Base-by-base conservation (phyloP, 2,888 invertebrate species). In the Heterodera filipjevi region DNA sequence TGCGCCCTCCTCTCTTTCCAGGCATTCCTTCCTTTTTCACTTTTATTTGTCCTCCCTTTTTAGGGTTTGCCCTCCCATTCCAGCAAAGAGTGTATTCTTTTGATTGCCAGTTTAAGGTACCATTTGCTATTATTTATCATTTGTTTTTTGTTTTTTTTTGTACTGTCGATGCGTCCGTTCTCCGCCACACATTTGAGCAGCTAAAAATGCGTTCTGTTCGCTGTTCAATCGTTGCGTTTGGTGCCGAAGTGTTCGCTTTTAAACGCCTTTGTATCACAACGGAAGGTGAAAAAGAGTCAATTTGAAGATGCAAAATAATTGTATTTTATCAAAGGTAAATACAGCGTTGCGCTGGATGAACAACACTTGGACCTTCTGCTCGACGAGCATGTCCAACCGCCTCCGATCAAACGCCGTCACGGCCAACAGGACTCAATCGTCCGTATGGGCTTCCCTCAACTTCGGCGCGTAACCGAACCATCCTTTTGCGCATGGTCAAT, bases 241-340 rank as follows among this genome's bases (percentile, higher is more conserved):
- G 96, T 6, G 98, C 98, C 2, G 98, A 99, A 91, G 93, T 99
- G 16, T 93, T 94, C 84, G 93, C 98, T 46, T 96, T 95, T 89
- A 93, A 94, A 86, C 93, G 93, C 87, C 90, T 99, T 81, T 94
- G 95, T 77, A 93, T 93, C 86, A 93, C 93, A 84, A 99, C 98
- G 0, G 93, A 93, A 82, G 91, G 92, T 90, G 79, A 76, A 14
- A 27, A 44, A 39, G 16, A 39, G 22, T 66, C 27, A 33, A 73
- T 59, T 44, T 49, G 16, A 12, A 5, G 14, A 8, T 49, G 19
- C 46, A 8, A 49, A 10, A 2, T 33, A 30, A 30, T 12, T 33
- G 32, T 39, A 35, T 16, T 39, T 1, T 3, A 32, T 79, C 79
- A 19, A 49, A 85, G 86, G 86, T 32, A 81, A 81, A 71, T 87